Conservation (phyloP, 2,888 invertebrate species). For the Tinea pellionella region DNA sequence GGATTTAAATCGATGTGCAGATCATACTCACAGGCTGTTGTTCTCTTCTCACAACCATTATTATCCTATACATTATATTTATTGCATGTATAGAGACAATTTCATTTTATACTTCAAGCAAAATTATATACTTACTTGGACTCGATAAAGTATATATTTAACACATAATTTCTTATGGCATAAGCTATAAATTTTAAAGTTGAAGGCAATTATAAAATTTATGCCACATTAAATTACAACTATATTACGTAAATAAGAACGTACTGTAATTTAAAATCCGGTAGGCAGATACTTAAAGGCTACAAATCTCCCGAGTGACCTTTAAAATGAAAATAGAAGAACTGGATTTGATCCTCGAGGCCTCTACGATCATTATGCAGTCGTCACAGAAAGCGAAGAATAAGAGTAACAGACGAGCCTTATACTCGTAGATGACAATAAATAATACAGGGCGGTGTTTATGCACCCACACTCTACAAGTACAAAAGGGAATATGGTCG, state of each 20-base stretch:
- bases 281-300: background rate
- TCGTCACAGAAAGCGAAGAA: conserved; percentile 20
- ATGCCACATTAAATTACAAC: conserved; percentile 3
- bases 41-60: background rate
- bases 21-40: conserved; percentile 3
- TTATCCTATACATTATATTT: background rate
- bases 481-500: background rate
- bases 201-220: conserved; percentile 5
- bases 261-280: conserved; percentile 15
- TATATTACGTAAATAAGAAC: background rate
- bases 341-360: conserved; percentile 24
- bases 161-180: conserved; percentile 3
- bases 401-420: conserved; percentile 13
- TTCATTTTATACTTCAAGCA: background rate
- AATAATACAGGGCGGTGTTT: background rate
- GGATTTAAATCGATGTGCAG: conserved; percentile 2
- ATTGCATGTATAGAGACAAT: background rate
- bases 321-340: conserved; percentile 30
- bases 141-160: background rate
- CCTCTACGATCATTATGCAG: conserved; percentile 28
- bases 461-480: background rate
- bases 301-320: conserved; percentile 22
- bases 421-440: conserved; percentile 5
- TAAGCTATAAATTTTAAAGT: background rate
- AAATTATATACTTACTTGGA: background rate